phyloP scores from a whole-genome alignment of 2,888 invertebrate species.

The Caenorhabditis sulstoni region DNA sequence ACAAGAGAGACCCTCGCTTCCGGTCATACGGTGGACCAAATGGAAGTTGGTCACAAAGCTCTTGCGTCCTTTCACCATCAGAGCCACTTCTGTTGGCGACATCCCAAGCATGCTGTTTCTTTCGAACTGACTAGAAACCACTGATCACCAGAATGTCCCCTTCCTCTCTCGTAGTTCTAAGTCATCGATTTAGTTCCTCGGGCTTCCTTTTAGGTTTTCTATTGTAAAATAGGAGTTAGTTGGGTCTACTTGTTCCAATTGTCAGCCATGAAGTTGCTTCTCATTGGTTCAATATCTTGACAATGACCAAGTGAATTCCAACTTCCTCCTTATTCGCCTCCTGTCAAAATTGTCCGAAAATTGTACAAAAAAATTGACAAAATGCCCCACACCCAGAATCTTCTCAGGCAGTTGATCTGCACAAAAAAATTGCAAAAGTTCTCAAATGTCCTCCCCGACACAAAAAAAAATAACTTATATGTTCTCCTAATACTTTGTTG shows the following conservation, averaged over 20 bases:
- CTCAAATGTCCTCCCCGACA: slow-evolving; percentile 41
- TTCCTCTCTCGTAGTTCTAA: slow-evolving; percentile 22
- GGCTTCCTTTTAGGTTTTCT: slow-evolving; percentile 25
- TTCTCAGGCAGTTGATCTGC: slow-evolving; percentile 64
- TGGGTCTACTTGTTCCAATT: slow-evolving; percentile 37
- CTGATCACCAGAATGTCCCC: background rate
- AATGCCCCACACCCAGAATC: slow-evolving; percentile 25
- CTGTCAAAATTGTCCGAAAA: slow-evolving; percentile 63
- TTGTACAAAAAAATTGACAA: slow-evolving; percentile 64
- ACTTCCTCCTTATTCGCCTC: slow-evolving; percentile 11
- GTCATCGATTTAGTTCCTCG: slow-evolving; percentile 33
- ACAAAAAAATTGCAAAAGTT: slow-evolving; percentile 60
- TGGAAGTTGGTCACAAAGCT: slow-evolving; percentile 60
- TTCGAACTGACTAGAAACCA: slow-evolving; percentile 7
- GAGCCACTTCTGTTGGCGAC: slow-evolving; percentile 5
- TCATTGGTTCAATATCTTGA: slow-evolving; percentile 38
- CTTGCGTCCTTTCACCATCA: slow-evolving; percentile 41
- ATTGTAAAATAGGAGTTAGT: slow-evolving; percentile 37
- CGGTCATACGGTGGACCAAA: slow-evolving; percentile 67
- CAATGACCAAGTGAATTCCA: slow-evolving; percentile 41
- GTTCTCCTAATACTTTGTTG: slow-evolving; percentile 46
- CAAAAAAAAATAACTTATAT: slow-evolving; percentile 42
- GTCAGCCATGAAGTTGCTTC: slow-evolving; percentile 10
- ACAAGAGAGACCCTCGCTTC: slow-evolving; percentile 62
- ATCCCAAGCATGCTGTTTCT: background rate